Evolutionary conservation across 2,797 vertebrate species (phyloP).

Genomic region (Tokudaia tokunoshimensis): DNA sequence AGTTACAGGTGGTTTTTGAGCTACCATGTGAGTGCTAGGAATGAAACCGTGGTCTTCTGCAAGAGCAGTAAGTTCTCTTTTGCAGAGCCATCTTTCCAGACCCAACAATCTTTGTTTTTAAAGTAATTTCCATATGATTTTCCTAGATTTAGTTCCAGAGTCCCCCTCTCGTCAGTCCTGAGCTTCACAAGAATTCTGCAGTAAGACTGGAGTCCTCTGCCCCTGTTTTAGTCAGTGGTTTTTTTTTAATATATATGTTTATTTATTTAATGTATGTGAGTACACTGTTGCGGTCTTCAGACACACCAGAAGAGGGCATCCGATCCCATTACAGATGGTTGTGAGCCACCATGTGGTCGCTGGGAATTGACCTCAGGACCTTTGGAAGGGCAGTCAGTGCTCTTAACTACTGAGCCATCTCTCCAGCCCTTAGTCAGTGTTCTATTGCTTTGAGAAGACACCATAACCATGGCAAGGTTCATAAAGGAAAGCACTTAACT

Average conservation of each 20-base stretch:
- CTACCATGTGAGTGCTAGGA: not conserved
- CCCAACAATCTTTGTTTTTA: not conserved
- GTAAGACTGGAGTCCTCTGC: not conserved
- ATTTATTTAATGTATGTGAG: no score
- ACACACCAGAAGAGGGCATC: no score
- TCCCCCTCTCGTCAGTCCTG: not conserved
- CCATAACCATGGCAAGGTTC: not conserved
- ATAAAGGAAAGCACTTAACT: not conserved
- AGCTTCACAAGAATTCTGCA: not conserved
- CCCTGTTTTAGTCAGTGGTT: not conserved
- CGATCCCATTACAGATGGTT: no score
- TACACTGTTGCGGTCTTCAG: no score
- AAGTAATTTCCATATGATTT: not conserved
- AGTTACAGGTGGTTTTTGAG: not conserved
- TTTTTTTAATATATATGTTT: no score
- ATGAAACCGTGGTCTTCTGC: not conserved
- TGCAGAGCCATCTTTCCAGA: not conserved
- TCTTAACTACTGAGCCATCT: no score
- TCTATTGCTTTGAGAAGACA: not conserved
- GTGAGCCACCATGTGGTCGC: no score
- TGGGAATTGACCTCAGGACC: no score
- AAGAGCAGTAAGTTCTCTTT: not conserved
- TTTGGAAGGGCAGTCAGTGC: no score
- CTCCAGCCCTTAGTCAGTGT: not conserved
- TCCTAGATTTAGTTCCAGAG: slow-evolving; percentile 7